phyloP scores from a whole-genome alignment of 2,113 vertebrate genomes.

The Channa argus region DNA sequence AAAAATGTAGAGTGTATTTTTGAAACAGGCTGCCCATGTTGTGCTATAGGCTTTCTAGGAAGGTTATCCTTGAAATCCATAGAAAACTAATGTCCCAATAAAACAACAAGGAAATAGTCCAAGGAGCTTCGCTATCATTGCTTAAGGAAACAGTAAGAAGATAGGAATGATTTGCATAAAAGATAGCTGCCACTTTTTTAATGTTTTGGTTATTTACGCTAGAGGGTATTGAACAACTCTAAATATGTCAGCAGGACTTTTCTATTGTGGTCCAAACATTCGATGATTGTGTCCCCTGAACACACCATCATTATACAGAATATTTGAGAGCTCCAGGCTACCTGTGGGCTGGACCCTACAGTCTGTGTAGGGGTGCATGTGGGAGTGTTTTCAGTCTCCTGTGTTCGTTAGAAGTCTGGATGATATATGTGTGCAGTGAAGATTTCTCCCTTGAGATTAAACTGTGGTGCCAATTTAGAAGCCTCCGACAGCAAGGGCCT shows the following conservation, averaged over 20 bases:
- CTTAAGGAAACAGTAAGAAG: slow-evolving; percentile 48
- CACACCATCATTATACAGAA: slow-evolving; percentile 19
- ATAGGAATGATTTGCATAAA: slow-evolving; percentile 66
- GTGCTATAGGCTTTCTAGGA: background rate
- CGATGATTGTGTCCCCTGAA: slow-evolving; percentile 31
- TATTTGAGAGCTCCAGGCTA: slow-evolving; percentile 42
- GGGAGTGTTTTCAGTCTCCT: slow-evolving; percentile 26
- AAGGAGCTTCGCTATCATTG: slow-evolving; percentile 17
- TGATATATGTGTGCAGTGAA: slow-evolving; percentile 47
- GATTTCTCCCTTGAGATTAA: slow-evolving; percentile 30
- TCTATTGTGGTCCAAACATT: slow-evolving; percentile 48
- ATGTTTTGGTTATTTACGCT: slow-evolving; percentile 60
- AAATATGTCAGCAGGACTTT: slow-evolving; percentile 46
- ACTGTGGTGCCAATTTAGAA: slow-evolving; percentile 40
- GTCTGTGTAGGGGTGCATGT: slow-evolving; percentile 17
- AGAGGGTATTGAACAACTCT: slow-evolving; percentile 47
- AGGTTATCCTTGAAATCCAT: slow-evolving; percentile 50
- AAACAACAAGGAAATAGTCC: slow-evolving; percentile 18
- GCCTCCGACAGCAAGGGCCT: background rate
- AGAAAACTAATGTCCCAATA: slow-evolving; percentile 40
- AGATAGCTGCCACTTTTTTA: slow-evolving; percentile 37
- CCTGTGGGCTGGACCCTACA: slow-evolving; percentile 28
- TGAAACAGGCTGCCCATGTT: background rate
- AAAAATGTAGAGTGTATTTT: background rate
- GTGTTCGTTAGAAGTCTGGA: slow-evolving; percentile 32